A percentile compares a stretch with the other conserved stretches of the same genome.
Evolutionary conservation across 2,113 vertebrate genomes (phyloP).

Genomic region (Saccopteryx bilineata): DNA sequence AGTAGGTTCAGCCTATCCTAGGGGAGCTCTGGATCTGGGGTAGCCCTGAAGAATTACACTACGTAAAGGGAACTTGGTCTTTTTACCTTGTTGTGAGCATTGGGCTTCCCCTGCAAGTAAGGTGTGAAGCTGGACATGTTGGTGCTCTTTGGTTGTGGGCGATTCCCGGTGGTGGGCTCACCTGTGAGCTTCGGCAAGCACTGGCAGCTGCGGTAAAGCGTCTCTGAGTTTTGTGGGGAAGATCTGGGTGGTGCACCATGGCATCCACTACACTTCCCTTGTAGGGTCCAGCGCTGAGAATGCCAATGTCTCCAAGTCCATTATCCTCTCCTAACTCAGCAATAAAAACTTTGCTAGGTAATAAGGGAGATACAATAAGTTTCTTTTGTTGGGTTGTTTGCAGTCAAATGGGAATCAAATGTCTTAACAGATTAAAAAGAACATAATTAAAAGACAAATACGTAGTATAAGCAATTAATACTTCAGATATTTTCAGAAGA

Average conservation of each 20-base stretch:
- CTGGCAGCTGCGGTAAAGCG: background rate
- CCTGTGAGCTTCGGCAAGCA: background rate
- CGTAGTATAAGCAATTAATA: background rate
- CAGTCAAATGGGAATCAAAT: background rate
- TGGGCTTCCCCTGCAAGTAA: background rate
- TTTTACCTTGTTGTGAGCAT: background rate
- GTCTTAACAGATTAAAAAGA: background rate
- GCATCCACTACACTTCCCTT: background rate
- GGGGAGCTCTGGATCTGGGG: background rate
- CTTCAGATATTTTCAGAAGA: background rate
- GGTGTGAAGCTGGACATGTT: background rate
- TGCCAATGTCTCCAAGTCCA: background rate
- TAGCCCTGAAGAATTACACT: background rate
- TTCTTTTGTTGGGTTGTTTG: background rate
- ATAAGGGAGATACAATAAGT: background rate
- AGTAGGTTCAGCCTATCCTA: background rate
- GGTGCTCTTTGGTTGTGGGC: background rate
- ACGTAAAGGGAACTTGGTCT: background rate
- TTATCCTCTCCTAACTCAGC: background rate
- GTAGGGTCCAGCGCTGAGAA: background rate
- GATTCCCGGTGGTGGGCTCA: background rate
- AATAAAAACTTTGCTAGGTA: background rate
- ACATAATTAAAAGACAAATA: background rate
- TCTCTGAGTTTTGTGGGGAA: background rate
- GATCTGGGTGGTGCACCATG: background rate